Evolutionary conservation across 2,888 invertebrate species (phyloP).

Genomic region (Marronus borbonicus): DNA sequence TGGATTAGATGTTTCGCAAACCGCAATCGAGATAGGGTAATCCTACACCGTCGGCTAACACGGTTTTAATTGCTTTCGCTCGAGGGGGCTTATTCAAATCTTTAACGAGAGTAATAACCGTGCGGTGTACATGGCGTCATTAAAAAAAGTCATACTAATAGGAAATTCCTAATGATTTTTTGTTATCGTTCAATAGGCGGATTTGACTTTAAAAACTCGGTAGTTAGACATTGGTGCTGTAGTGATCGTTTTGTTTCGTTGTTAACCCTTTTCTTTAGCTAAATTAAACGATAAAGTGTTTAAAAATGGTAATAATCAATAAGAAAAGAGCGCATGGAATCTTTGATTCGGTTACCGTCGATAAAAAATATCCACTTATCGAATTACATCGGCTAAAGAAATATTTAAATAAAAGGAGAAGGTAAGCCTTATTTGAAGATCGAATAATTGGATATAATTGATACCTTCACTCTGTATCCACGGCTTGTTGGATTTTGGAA

Average conservation of each 20-base stretch:
- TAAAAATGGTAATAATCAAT: not conserved
- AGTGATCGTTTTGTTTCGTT: not conserved
- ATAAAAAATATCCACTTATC: not conserved
- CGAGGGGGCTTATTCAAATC: not conserved
- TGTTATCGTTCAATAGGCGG: not conserved
- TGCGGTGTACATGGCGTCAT: too few relatives aligned
- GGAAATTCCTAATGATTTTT: not conserved
- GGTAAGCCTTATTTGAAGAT: too few relatives aligned
- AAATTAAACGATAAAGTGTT: not conserved
- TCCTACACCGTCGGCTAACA: not conserved
- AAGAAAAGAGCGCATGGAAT: not conserved
- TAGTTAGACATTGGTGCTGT: slow-evolving; percentile 17
- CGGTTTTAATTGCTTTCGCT: slow-evolving; percentile 2
- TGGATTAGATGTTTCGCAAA: slow-evolving; percentile 7
- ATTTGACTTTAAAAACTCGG: too few relatives aligned
- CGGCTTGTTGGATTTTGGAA: too few relatives aligned
- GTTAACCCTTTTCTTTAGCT: not conserved
- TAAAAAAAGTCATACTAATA: too few relatives aligned
- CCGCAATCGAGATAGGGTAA: not conserved
- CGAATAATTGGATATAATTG: too few relatives aligned
- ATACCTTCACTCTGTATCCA: too few relatives aligned
- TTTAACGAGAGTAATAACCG: too few relatives aligned
- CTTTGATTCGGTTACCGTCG: not conserved
- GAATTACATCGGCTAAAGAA: not conserved
- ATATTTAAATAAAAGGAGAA: not conserved